A percentile compares a stretch with the other conserved stretches of the same genome.
Conservation (phyloP, 2,888 invertebrate species). For the Rhamnusium bicolor region DNA sequence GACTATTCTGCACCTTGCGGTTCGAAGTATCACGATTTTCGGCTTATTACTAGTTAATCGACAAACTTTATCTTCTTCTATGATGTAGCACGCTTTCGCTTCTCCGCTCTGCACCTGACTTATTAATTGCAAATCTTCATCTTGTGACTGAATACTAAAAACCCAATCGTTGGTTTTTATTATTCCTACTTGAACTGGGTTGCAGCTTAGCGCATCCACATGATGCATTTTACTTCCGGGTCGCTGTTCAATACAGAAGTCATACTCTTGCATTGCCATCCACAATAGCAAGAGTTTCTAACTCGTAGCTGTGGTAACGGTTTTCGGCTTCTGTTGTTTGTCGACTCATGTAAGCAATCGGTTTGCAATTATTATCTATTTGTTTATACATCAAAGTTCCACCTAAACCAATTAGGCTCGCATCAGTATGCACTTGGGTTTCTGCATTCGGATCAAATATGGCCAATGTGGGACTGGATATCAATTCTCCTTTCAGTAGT, state of each 20-base stretch:
- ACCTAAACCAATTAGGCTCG: conserved; percentile 50
- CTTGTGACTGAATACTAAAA: neutral
- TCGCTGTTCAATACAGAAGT: conserved; percentile 53
- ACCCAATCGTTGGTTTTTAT: neutral
- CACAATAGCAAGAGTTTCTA: conserved; percentile 45
- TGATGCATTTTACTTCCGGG: conserved; percentile 56
- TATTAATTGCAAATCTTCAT: neutral
- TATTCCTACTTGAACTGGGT: conserved; percentile 20
- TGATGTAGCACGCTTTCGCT: neutral
- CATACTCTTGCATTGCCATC: too few relatives aligned
- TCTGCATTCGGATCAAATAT: conserved; percentile 3
- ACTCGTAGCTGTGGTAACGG: conserved; percentile 39
- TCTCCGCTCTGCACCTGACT: neutral
- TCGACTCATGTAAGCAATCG: conserved; percentile 54
- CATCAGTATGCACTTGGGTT: conserved; percentile 55
- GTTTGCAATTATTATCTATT: conserved; percentile 43
- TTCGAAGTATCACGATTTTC: neutral
- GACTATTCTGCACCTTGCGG: neutral
- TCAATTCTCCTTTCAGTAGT: conserved; percentile 15
- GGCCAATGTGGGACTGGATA: conserved; percentile 18
- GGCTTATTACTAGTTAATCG: neutral
- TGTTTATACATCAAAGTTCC: conserved; percentile 53
- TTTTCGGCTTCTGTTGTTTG: conserved; percentile 23
- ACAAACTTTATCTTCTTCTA: neutral
- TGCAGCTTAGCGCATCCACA: conserved; percentile 54